These are phyloP conservation scores for Ornithorhynchus anatinus DNA, from an alignment of 2,113 vertebrate genomes.

Conservation along the genomic window DNA sequence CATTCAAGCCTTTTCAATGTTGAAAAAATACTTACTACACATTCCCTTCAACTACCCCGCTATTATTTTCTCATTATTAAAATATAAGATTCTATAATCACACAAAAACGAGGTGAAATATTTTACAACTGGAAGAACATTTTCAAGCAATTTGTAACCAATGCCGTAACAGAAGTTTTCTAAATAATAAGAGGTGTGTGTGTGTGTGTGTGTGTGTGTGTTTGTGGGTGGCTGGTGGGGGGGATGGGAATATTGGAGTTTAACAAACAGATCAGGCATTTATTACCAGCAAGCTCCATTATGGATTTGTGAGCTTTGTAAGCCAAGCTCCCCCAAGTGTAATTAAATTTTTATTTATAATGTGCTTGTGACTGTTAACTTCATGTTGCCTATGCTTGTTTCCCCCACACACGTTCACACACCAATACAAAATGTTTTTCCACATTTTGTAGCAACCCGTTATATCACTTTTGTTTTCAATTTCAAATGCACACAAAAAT, in stretches of 20 bases:
- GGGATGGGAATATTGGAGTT: slow-evolving; percentile 58
- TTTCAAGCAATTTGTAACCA: slow-evolving; percentile 47
- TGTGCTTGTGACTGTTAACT: slow-evolving; percentile 71
- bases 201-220: too few relatives aligned
- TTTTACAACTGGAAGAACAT: slow-evolving; percentile 37
- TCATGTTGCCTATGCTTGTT: slow-evolving; percentile 57
- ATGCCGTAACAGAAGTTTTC: slow-evolving; percentile 55
- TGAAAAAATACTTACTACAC: too few relatives aligned
- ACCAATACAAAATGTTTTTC: slow-evolving; percentile 49
- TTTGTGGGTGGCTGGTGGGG: too few relatives aligned
- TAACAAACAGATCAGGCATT: slow-evolving; percentile 74
- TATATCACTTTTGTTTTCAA: slow-evolving; percentile 48
- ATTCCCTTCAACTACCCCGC: slow-evolving; percentile 28
- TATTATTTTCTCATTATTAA: slow-evolving; percentile 47
- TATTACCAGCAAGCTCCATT: slow-evolving; percentile 69
- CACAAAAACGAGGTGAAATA: slow-evolving; percentile 27
- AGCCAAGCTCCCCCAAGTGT: slow-evolving; percentile 72
- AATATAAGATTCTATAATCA: slow-evolving; percentile 32
- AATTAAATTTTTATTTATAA: slow-evolving; percentile 82
- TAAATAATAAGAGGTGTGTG: slow-evolving; percentile 49
- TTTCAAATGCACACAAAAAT: slow-evolving; percentile 54
- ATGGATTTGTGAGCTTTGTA: slow-evolving; percentile 74
- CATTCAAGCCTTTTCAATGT: too few relatives aligned
- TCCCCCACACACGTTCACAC: not conserved
- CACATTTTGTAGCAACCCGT: slow-evolving; percentile 37